A percentile compares a stretch with the other conserved stretches of the same genome.
phyloP scores from a whole-genome alignment of 2,888 invertebrate species.

The Sussaba pulchella region DNA sequence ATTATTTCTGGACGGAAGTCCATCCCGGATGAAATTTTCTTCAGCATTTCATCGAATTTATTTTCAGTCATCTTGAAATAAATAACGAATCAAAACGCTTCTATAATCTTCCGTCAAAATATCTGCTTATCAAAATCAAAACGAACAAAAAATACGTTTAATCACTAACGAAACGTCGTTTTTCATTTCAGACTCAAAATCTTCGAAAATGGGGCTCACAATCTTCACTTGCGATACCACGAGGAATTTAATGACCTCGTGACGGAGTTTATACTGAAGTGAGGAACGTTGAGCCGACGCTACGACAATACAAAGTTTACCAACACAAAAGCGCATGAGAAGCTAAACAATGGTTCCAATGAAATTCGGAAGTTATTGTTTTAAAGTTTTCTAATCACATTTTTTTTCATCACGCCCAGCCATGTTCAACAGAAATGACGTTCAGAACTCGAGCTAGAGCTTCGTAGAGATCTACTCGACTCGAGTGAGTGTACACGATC shows the following conservation, averaged over 20 bases:
- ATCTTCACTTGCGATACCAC: slow-evolving; percentile 92
- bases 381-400: too few relatives aligned
- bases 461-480: slow-evolving; percentile 36
- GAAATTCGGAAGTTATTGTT: neutral
- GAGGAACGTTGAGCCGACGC: neutral
- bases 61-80: too few relatives aligned
- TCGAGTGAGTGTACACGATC: slow-evolving; percentile 56
- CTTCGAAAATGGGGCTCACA: slow-evolving; percentile 94
- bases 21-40: too few relatives aligned
- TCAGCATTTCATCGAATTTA: too few relatives aligned
- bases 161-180: slow-evolving; percentile 31
- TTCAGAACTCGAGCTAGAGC: neutral
- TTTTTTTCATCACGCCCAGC: neutral
- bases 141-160: too few relatives aligned
- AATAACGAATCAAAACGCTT: neutral
- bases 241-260: slow-evolving; percentile 92
- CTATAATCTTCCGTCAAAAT: neutral
- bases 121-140: neutral
- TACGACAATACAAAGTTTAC: too few relatives aligned
- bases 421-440: slow-evolving; percentile 8
- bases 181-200: slow-evolving; percentile 88
- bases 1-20: too few relatives aligned
- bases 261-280: slow-evolving; percentile 87
- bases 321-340: too few relatives aligned
- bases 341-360: neutral